Percentiles rank a stretch among this genome's conserved stretches.
Conservation (phyloP, 2,888 invertebrate species). For the Imbricaverruca yamaguchii region DNA sequence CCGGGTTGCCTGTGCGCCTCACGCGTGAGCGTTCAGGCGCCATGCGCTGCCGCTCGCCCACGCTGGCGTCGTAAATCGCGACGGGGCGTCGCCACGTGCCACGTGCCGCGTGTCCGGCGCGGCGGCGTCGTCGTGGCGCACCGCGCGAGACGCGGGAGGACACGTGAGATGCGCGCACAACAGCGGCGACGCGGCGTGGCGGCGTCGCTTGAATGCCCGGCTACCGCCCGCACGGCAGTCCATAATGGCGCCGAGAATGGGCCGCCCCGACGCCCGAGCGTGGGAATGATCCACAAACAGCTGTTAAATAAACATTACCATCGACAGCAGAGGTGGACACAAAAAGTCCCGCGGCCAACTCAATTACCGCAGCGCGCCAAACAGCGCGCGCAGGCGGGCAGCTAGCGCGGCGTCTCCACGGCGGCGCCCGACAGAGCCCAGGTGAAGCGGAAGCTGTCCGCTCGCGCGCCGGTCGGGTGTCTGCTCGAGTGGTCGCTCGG, state of each 20-base stretch:
- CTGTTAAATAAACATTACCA: conserved; percentile 10
- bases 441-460: too few relatives aligned
- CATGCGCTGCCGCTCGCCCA: not conserved
- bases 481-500: too few relatives aligned
- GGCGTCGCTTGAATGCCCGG: not conserved
- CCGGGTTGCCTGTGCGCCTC: not conserved
- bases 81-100: not conserved
- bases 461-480: too few relatives aligned
- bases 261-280: not conserved
- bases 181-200: not conserved
- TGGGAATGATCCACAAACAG: not conserved
- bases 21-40: not conserved
- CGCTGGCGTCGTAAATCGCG: not conserved
- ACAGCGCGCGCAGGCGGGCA: too few relatives aligned
- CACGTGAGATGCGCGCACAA: not conserved
- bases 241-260: not conserved
- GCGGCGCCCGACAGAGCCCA: too few relatives aligned
- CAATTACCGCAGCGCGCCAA: too few relatives aligned
- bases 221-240: not conserved
- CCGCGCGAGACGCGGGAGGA: not conserved
- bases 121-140: not conserved
- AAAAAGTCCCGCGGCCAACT: not conserved
- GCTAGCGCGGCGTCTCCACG: too few relatives aligned
- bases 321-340: not conserved
- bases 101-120: not conserved